A percentile compares a stretch with the other conserved stretches of the same genome.
Conservation (phyloP, 2,888 invertebrate species). For the Zhuqinia jingwanae region DNA sequence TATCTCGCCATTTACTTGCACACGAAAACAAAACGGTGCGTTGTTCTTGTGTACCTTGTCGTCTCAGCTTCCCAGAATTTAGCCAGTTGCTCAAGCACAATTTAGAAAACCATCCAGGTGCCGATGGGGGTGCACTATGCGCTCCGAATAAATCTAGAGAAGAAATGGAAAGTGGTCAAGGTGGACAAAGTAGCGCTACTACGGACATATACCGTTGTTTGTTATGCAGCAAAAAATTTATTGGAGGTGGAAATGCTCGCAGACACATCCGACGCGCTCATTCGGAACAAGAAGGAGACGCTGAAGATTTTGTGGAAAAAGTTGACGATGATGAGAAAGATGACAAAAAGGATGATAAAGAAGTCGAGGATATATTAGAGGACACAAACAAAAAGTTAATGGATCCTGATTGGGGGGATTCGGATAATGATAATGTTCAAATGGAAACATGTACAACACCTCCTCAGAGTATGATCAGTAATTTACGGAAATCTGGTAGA, state of each 20-base stretch:
- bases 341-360: neutral
- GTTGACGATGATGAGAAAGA: neutral
- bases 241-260: neutral
- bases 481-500: neutral
- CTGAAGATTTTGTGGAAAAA: conserved; percentile 15
- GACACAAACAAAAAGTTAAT: conserved; percentile 40
- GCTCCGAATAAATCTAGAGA: conserved; percentile 47
- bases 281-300: neutral
- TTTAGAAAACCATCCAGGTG: conserved; percentile 48
- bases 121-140: conserved; percentile 9
- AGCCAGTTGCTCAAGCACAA: conserved; percentile 60
- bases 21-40: conserved; percentile 66
- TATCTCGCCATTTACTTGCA: conserved; percentile 58
- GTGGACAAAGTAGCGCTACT: too few species aligned
- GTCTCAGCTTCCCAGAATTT: conserved; percentile 44
- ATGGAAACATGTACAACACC: neutral
- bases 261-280: conserved; percentile 30
- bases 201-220: conserved; percentile 32
- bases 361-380: conserved; percentile 20
- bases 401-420: conserved; percentile 33
- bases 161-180: neutral
- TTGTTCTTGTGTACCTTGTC: conserved; percentile 58
- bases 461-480: too few species aligned
- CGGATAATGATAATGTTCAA: conserved; percentile 4
- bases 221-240: conserved; percentile 8